These are phyloP conservation scores for Boloria euphrosyne DNA, from an alignment of 2,888 invertebrate genomes.

Conservation along the genomic window DNA sequence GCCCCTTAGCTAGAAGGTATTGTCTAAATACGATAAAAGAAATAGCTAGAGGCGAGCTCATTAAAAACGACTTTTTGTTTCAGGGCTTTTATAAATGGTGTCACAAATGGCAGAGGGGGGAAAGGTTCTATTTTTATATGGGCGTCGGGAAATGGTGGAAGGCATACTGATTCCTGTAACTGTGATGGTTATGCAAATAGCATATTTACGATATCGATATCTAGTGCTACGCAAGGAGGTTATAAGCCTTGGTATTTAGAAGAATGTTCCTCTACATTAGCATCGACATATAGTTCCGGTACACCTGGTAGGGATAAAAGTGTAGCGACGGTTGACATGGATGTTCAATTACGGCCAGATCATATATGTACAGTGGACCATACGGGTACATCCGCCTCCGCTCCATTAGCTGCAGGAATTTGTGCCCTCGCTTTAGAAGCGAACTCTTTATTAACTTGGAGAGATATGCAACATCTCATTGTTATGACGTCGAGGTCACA, in stretches of 20 bases:
- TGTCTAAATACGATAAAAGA: conserved; percentile 56
- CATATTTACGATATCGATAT: conserved; percentile 98
- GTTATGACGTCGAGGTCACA: conserved; percentile 94
- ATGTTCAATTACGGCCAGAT: conserved; percentile 91
- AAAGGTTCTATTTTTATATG: conserved; percentile 98
- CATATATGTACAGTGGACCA: conserved; percentile 95
- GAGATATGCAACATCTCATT: conserved; percentile 98
- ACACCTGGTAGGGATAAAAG: conserved; percentile 95
- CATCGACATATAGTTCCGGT: conserved; percentile 98
- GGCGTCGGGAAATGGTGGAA: conserved; percentile 98
- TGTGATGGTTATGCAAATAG: conserved; percentile 99
- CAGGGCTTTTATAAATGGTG: conserved; percentile 96
- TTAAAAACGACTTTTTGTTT: conserved; percentile 67
- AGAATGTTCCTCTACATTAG: conserved; percentile 98
- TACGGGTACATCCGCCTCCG: conserved; percentile 96
- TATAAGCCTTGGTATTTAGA: conserved; percentile 99
- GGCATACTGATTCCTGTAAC: conserved; percentile 97
- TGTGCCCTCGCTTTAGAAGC: conserved; percentile 96
- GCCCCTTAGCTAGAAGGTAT: conserved; percentile 90
- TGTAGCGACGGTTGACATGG: conserved; percentile 96
- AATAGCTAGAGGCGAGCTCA: conserved; percentile 61
- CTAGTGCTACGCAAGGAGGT: conserved; percentile 97
- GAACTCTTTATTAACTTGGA: conserved; percentile 95
- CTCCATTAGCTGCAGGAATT: conserved; percentile 97
- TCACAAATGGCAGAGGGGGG: conserved; percentile 94